Conservation (phyloP, 2,888 invertebrate genomes). For the Sarcophaga subvicina region DNA sequence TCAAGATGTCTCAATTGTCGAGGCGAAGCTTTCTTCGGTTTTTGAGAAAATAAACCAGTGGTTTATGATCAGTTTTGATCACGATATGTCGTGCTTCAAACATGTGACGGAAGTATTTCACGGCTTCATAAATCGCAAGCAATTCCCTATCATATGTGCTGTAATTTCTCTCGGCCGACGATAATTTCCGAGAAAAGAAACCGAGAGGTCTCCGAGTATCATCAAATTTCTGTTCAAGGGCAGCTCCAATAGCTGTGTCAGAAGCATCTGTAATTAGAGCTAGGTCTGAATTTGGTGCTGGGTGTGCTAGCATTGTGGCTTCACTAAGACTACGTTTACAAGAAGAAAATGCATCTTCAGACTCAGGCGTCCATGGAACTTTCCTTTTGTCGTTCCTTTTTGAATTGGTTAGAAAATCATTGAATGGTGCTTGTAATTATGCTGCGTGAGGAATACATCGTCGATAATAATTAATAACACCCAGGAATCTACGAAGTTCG, state of each 20-base stretch:
- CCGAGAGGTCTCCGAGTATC: slow-evolving; percentile 49
- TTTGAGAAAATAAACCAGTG: slow-evolving; percentile 61
- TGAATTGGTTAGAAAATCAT: slow-evolving; percentile 10
- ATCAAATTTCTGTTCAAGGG: slow-evolving; percentile 57
- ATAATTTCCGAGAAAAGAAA: slow-evolving; percentile 76
- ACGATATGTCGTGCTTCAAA: slow-evolving; percentile 34
- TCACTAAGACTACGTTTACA: slow-evolving; percentile 23
- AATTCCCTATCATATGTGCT: slow-evolving; percentile 57
- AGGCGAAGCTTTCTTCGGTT: slow-evolving; percentile 13
- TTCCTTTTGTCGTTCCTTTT: slow-evolving; percentile 33
- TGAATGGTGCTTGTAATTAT: slow-evolving; percentile 22
- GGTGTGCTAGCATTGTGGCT: slow-evolving; percentile 10
- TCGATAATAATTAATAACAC: slow-evolving; percentile 41
- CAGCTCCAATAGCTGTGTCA: slow-evolving; percentile 56
- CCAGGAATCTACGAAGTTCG: slow-evolving; percentile 27
- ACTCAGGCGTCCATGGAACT: background rate
- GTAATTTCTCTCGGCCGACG: slow-evolving; percentile 43
- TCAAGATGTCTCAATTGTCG: slow-evolving; percentile 26
- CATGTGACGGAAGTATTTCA: slow-evolving; percentile 30
- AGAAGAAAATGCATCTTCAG: slow-evolving; percentile 16
- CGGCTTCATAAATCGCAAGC: slow-evolving; percentile 43
- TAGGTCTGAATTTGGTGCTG: slow-evolving; percentile 39
- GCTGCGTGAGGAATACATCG: slow-evolving; percentile 46
- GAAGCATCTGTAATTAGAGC: slow-evolving; percentile 48
- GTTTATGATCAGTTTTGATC: slow-evolving; percentile 46